phyloP scores from a whole-genome alignment of 2,113 vertebrate genomes.

The Gambusia holbrooki region DNA sequence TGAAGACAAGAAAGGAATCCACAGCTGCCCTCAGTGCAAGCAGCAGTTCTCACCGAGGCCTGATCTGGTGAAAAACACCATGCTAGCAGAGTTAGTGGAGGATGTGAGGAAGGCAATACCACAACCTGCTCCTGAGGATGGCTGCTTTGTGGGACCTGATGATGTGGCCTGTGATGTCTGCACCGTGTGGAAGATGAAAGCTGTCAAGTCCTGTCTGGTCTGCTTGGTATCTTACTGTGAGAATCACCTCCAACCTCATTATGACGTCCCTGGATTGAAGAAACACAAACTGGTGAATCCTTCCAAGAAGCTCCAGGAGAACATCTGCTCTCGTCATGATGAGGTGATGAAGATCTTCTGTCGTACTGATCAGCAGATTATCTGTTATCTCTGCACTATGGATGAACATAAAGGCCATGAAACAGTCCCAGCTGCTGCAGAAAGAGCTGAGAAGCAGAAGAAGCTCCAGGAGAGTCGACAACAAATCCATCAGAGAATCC shows the following conservation, averaged over 20 bases:
- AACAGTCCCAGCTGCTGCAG: not conserved
- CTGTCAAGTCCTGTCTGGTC: not conserved
- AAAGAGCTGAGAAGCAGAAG: not conserved
- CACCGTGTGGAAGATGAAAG: not conserved
- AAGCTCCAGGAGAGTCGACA: not conserved
- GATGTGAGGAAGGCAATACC: not conserved
- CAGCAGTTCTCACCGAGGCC: not conserved
- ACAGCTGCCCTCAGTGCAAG: not conserved
- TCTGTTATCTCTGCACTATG: not conserved
- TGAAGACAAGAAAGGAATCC: not conserved
- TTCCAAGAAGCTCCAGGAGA: not conserved
- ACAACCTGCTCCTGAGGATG: not conserved
- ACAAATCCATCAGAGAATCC: not conserved
- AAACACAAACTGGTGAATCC: not conserved
- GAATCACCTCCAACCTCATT: not conserved
- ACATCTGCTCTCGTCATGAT: not conserved
- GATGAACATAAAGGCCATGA: not conserved
- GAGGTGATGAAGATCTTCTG: slow-evolving; percentile 1
- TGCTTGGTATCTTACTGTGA: not conserved
- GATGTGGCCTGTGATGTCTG: not conserved
- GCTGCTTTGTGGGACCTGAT: not conserved
- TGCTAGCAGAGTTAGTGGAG: slow-evolving; percentile 2
- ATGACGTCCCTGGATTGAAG: not conserved
- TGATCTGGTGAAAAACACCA: not conserved
- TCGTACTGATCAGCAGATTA: not conserved